Evolutionary conservation across 2,888 invertebrate species (phyloP), one percentile per base, ranked within the genome.

Genomic region (Xanthorhoe spadicearia): DNA sequence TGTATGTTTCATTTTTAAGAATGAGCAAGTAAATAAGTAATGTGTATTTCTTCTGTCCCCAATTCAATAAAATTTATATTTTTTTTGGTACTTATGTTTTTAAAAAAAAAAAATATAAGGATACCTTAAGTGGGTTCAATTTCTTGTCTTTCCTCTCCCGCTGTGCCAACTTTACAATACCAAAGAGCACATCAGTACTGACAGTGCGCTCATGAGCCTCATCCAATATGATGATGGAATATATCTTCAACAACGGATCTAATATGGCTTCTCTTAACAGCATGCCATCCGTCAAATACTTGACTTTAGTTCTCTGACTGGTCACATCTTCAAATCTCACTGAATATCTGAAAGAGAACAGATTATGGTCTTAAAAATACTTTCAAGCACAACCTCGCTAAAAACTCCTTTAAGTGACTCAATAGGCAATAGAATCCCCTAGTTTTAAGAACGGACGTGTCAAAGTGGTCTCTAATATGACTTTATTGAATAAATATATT

Each of bases 151-250:
- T 94, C 64, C 98, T 94, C 72, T 95, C 94, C 77, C 94, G 95
- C 82, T 98, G 98, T 0, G 98, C 98, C 73, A 95, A 93, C 86
- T 98, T 98, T 0, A 98, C 97, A 77, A 99, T 96, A 0, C 98
- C 98, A 90, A 99, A 97, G 0, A 99, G 92, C 0, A 99, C 95
- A 92, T 99, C 99, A 2, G 98, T 99, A 79, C 97, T 97, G 0
- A 99, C 95, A 1, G 99, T 98, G 51, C 99, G 94, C 86, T 99
- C 99, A 85, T 99, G 99, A 38, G 98, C 99, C 88, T 99, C 99
- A 86, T 99, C 99, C 73, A 99, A 88, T 78, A 99, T 96, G 18
- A 99, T 94, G 13, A 97, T 94, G 28, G 96, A 95, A 84, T 99
- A 99, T 72, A 96, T 95, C 68, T 94, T 94, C 2, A 98, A 85